Conservation (phyloP, 2,797 vertebrate species). For the Chaetophractus vellerosus region DNA sequence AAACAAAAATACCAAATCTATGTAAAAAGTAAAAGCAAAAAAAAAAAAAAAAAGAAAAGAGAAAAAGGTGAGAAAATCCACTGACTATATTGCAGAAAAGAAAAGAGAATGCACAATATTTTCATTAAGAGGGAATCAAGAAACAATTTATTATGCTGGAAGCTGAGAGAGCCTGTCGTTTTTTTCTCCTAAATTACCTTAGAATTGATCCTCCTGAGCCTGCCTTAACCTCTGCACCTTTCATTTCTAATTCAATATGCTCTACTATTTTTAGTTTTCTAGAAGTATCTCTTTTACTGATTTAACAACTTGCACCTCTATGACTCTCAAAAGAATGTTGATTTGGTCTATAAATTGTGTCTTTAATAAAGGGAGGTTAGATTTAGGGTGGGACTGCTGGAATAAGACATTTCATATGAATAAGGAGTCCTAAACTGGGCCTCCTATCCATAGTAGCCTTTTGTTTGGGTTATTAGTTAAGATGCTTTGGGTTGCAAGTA, state of each 20-base stretch:
- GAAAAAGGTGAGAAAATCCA: conserved; percentile 69
- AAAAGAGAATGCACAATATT: conserved; percentile 67
- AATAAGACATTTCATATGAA: background rate
- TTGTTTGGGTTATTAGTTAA: conserved; percentile 9
- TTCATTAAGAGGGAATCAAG: conserved; percentile 75
- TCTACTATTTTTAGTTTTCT: conserved; percentile 73
- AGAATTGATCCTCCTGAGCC: conserved; percentile 77
- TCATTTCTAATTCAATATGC: conserved; percentile 71
- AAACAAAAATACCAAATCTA: conserved; percentile 87
- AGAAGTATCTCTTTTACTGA: conserved; percentile 56
- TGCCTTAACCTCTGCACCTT: conserved; percentile 78
- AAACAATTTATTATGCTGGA: conserved; percentile 80
- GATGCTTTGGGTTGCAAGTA: conserved; percentile 9
- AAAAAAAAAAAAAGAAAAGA: background rate
- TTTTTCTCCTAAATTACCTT: conserved; percentile 81
- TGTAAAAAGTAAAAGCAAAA: conserved; percentile 83
- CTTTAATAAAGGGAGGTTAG: conserved; percentile 66
- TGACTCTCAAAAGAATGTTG: conserved; percentile 58
- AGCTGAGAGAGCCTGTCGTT: conserved; percentile 11
- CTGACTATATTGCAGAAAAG: conserved; percentile 50
- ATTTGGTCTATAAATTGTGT: conserved; percentile 2
- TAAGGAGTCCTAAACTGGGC: background rate
- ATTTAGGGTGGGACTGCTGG: background rate
- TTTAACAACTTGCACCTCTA: conserved; percentile 70
- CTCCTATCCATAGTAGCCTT: background rate